These are phyloP conservation scores for Oryzias celebensis DNA, from an alignment of 2,113 vertebrate species.

Conservation along the genomic window DNA sequence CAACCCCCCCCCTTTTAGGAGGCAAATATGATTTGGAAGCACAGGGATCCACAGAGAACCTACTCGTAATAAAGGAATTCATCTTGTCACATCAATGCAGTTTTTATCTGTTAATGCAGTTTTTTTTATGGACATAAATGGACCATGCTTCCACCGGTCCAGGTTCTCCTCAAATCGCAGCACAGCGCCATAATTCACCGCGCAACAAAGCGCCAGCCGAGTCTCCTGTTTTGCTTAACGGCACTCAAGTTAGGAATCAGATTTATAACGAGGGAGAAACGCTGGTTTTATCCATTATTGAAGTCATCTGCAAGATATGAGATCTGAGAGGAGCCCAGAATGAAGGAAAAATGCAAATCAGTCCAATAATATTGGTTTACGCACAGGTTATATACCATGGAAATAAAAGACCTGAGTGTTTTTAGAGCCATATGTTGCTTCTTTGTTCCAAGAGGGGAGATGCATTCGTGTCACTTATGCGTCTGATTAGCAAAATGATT, in stretches of 20 bases:
- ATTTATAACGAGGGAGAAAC: constrained; percentile 71
- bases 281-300: constrained; percentile 75
- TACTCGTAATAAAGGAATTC: constrained; percentile 77
- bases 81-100: constrained; percentile 70
- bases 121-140: constrained; percentile 72
- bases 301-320: constrained; percentile 71
- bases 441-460: constrained; percentile 97
- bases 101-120: constrained; percentile 72
- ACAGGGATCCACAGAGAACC: constrained; percentile 72
- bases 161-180: constrained; percentile 53
- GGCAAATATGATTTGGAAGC: constrained; percentile 81
- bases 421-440: constrained; percentile 99
- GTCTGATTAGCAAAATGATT: constrained; percentile 99
- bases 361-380: constrained; percentile 74
- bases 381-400: constrained; percentile 80
- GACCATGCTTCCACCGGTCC: constrained; percentile 36
- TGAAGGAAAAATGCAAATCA: constrained; percentile 79
- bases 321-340: constrained; percentile 58
- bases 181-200: constrained; percentile 69
- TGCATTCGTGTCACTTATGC: constrained; percentile 99
- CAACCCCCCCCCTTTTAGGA: constrained; percentile 68
- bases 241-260: constrained; percentile 73
- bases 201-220: constrained; percentile 70
- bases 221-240: constrained; percentile 74
- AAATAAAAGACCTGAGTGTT: constrained; percentile 86